Evolutionary conservation across 2,113 vertebrate genomes (phyloP), one percentile per base, ranked within the genome.

Genomic region (Nannobrachium achirus): DNA sequence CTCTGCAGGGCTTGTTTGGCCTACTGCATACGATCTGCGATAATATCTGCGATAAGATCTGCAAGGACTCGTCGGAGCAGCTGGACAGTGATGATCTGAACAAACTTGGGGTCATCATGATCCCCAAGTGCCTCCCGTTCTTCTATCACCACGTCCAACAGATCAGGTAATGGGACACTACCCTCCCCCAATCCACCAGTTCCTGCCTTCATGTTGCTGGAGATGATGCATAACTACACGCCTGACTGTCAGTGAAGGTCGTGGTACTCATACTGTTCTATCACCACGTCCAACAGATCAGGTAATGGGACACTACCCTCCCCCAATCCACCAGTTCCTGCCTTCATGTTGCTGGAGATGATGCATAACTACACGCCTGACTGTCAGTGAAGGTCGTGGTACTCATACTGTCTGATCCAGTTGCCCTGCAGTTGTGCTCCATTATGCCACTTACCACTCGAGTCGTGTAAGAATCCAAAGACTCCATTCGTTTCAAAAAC

Each of bases 131-230:
- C 82, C 91, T 98, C 46, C 96, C 98, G 89, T 98, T 98, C 84
- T 98, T 98, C 81, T 98, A 97, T 83, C 97, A 98, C 76, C 97
- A 95, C 91, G 98, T 96, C 84, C 94, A 96, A 59, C 98, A 98
- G 63, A 98, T 98, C 88, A 95, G 97, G 97, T 97, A 75, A 33
- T 5, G 25, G 25, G 25, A 33, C 50, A 9, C 1, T 10, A 40
- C 19, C 20, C 4, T 4, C 11, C 40, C n/a, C 38, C 40, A 7
- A 13, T 33, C 7, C 10, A 7, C 58, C 33, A n/a, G 33, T 33
- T 51, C 49, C 7, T 33, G 53, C 49, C 39, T 3, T 48, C 15
- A n/a, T n/a, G 15, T 3, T 11, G n/a, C 84, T 87, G 69, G 76
- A 10, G 0, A 19, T 78, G 86, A 85, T 74, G 69, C 74, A 66